Base-by-base conservation (phyloP, 1,140 invertebrate genomes). In the Aporrectodea caliginosa region DNA sequence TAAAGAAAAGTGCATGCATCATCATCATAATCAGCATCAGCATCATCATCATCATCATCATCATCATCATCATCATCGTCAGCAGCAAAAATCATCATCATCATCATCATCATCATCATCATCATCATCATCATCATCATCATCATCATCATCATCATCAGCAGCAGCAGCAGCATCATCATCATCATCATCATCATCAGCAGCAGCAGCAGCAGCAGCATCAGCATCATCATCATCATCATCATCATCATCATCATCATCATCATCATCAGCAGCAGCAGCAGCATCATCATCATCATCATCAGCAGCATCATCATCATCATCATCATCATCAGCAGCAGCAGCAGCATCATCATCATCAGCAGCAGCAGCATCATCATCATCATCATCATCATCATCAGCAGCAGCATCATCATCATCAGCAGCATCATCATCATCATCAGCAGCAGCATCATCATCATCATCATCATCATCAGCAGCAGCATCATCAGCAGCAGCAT, bases 71-170 rank as follows among this genome's bases (percentile, higher is more conserved):
- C 43, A 58, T 58, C 43, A 58, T 58, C 43, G 22, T 58, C 43
- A 58, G 6, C 43, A 58, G 6, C 43, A 58, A 12, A 12, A 6
- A 58, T 58, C 43, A 58, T 58, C 43, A 58, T 58, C 43, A 58
- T 58, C 43, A 58, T 58, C 43, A 58, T 58, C 43, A 58, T 58
- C 43, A 58, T 58, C 43, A 58, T 58, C 43, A 58, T 58, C 43
- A 58, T 58, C 43, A 58, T 58, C 43, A 58, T 58, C 43, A 58
- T 58, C 43, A 58, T 58, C 43, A 58, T 58, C 43, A 58, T 58
- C 43, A 58, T 58, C 43, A 58, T 58, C 43, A 58, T 58, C 43
- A 58, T 58, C 43, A 58, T 58, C 43, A 58, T 58, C 43, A 58
- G 6, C 43, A 58, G 6, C 43, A 58, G 6, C 43, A 58, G 6